These are phyloP conservation scores for Cichladusa arquata DNA, from an alignment of 2,113 vertebrate genomes.

Conservation along the genomic window DNA sequence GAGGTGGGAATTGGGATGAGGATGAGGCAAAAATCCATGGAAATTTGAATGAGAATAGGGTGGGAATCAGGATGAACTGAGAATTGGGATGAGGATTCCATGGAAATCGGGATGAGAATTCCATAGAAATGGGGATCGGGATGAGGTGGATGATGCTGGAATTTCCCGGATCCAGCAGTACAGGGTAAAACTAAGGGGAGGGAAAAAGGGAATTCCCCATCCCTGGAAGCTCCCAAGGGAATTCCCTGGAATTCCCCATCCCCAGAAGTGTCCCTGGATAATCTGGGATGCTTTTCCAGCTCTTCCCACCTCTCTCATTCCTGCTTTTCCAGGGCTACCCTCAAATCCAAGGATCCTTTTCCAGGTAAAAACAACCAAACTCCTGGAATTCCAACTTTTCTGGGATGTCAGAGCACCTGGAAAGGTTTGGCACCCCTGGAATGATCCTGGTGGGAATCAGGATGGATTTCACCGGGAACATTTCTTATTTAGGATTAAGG, in stretches of 20 bases:
- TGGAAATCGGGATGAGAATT: background rate
- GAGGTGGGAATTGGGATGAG: background rate
- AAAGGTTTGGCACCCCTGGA: rapidly evolving
- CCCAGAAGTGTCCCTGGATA: background rate
- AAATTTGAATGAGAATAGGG: too few relatives aligned
- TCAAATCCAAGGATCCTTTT: rapidly evolving
- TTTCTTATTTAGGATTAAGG: background rate
- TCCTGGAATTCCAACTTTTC: background rate
- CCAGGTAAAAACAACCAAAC: too few relatives aligned
- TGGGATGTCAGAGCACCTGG: rapidly evolving
- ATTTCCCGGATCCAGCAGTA: background rate
- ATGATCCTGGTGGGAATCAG: rapidly evolving
- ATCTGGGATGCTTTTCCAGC: rapidly evolving
- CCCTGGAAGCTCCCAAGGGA: too few relatives aligned
- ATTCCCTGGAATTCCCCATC: background rate
- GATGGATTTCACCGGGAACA: rapidly evolving
- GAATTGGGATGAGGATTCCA: background rate
- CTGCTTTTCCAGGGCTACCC: background rate
- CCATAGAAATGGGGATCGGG: background rate
- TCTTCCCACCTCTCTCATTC: background rate
- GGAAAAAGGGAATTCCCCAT: background rate
- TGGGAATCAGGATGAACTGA: too few relatives aligned
- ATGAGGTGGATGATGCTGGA: rapidly evolving
- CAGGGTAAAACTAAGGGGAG: rapidly evolving
- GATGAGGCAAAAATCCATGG: too few relatives aligned